These are phyloP conservation scores for Actenoides hombroni DNA, from an alignment of 2,113 vertebrate species.

Conservation along the genomic window DNA sequence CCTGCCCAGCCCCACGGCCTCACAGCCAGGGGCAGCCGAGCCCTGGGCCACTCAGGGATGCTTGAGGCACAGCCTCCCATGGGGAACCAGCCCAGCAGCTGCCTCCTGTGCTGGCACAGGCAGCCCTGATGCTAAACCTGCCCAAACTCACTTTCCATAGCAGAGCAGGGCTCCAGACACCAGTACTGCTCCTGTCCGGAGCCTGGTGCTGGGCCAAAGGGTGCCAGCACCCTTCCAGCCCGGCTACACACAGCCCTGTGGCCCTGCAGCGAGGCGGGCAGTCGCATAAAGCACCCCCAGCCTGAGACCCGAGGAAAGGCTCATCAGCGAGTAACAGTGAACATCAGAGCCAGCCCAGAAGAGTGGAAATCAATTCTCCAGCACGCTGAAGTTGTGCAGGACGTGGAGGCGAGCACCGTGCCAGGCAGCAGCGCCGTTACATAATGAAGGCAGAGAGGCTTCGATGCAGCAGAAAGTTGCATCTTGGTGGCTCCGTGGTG, in stretches of 20 bases:
- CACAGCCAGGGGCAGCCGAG: not conserved
- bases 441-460: conserved; percentile 39
- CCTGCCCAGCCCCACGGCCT: not conserved
- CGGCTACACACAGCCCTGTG: rapidly evolving
- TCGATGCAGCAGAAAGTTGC: conserved; percentile 52
- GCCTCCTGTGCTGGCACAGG: not conserved
- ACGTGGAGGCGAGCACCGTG: conserved; percentile 24
- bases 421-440: conserved; percentile 50
- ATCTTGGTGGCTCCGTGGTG: not conserved
- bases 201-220: rapidly evolving
- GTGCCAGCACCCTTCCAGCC: not conserved
- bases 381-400: conserved; percentile 27
- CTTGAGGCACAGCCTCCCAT: rapidly evolving
- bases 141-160: not conserved
- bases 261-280: rapidly evolving
- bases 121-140: not conserved
- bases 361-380: not conserved
- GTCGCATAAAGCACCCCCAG: not conserved
- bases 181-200: rapidly evolving
- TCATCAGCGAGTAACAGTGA: not conserved
- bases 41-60: not conserved
- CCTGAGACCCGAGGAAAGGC: not conserved
- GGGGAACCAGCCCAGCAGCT: not conserved
- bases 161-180: not conserved
- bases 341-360: not conserved